Conservation (phyloP, 2,888 invertebrate species). For the Idaea aversata region DNA sequence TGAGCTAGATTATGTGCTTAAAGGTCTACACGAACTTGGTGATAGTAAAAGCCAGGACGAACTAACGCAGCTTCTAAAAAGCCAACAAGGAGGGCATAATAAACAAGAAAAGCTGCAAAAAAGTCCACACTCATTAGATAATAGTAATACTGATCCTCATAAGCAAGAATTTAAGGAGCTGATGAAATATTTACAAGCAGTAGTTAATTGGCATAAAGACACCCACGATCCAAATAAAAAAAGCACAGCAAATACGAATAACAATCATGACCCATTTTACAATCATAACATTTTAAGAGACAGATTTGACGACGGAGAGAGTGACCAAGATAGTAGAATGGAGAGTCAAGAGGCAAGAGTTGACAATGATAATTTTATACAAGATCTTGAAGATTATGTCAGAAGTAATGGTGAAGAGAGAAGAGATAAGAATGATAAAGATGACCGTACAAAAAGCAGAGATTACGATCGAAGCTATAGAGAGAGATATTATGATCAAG, state of each 20-base stretch:
- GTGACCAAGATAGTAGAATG: conserved; percentile 12
- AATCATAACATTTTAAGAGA: no score
- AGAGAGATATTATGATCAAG: conserved; percentile 10
- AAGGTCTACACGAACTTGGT: not conserved
- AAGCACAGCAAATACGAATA: no score
- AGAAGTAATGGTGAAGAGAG: conserved; percentile 5
- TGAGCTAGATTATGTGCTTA: not conserved
- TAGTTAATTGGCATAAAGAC: not conserved
- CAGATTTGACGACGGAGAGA: conserved; percentile 5
- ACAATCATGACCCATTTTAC: no score
- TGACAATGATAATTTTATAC: conserved; percentile 28
- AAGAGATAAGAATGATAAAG: not conserved
- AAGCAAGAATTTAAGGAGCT: not conserved
- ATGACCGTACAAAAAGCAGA: conserved; percentile 12
- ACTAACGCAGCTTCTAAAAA: no score
- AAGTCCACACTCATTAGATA: no score
- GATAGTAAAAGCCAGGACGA: not conserved
- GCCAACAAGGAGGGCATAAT: no score
- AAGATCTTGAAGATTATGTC: conserved; percentile 26
- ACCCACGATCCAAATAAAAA: no score
- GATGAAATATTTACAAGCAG: not conserved
- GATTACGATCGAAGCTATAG: conserved; percentile 14
- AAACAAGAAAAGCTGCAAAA: no score
- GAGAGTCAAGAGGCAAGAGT: conserved; percentile 11
- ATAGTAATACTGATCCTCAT: not conserved